Conservation (phyloP, 2,797 vertebrate genomes). For the Tangara arthus region DNA sequence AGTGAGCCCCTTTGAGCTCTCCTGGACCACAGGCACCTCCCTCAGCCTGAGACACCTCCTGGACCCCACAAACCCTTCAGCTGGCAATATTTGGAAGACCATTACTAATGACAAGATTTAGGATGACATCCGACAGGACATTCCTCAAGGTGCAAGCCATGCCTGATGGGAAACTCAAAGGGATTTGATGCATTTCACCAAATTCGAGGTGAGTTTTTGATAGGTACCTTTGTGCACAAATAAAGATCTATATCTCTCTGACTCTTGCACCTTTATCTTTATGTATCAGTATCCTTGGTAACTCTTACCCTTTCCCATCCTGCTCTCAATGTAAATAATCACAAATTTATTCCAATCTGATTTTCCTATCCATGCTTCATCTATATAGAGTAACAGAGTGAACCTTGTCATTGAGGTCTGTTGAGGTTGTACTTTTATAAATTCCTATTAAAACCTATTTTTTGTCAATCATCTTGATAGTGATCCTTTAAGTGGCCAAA, state of each 20-base stretch:
- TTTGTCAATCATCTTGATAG: not conserved
- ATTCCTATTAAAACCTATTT: not conserved
- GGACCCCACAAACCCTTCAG: not conserved
- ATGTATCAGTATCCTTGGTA: rapidly evolving
- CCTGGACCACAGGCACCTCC: not conserved
- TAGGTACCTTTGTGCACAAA: not conserved
- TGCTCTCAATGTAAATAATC: not conserved
- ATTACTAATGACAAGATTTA: not conserved
- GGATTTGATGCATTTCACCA: not conserved
- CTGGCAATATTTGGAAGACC: not conserved
- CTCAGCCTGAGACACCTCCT: rapidly evolving
- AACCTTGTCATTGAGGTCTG: not conserved
- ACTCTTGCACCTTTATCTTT: not conserved
- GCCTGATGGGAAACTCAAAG: not conserved
- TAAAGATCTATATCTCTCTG: too few relatives aligned
- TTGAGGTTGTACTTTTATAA: not conserved
- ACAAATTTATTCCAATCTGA: not conserved
- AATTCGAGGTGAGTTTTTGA: not conserved
- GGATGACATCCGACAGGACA: not conserved
- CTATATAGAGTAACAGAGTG: not conserved
- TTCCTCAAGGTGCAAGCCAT: not conserved
- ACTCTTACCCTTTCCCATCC: not conserved
- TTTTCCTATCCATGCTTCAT: not conserved
- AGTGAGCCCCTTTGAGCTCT: not conserved
- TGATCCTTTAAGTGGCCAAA: not conserved